Conservation (phyloP, 2,113 vertebrate species). For the Alces alces region DNA sequence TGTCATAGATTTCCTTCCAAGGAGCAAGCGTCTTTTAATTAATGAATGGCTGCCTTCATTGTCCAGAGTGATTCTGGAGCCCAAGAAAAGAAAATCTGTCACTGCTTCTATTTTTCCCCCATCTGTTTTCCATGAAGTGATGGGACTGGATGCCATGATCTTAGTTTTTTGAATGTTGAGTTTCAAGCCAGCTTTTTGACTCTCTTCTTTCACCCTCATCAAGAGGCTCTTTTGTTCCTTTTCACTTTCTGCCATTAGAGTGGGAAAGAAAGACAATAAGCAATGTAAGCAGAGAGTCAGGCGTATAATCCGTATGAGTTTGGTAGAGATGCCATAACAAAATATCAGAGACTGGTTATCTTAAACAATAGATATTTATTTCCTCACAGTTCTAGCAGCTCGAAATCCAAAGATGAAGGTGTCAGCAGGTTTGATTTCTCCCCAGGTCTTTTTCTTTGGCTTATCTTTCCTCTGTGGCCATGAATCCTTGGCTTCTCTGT, state of each 20-base stretch:
- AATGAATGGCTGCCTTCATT: not conserved
- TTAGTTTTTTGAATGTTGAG: not conserved
- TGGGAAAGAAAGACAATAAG: not conserved
- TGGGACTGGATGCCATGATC: not conserved
- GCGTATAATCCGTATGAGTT: fast-evolving
- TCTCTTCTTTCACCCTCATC: not conserved
- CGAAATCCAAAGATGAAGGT: not conserved
- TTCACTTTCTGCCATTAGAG: not conserved
- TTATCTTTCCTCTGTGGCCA: not conserved
- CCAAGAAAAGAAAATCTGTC: not conserved
- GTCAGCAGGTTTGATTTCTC: not conserved
- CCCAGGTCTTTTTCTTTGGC: not conserved
- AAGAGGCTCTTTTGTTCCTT: not conserved
- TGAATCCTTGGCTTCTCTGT: not conserved
- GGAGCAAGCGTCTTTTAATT: not conserved
- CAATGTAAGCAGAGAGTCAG: not conserved
- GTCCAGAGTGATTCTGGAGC: not conserved
- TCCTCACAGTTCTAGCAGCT: not conserved
- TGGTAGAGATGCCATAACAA: not conserved
- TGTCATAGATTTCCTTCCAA: not conserved
- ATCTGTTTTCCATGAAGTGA: not conserved
- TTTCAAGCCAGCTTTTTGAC: not conserved
- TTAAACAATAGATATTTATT: not conserved
- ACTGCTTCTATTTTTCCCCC: not conserved
- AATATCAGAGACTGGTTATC: not conserved